A percentile compares a stretch with the other conserved stretches of the same genome.
phyloP scores from a whole-genome alignment of 2,888 invertebrate genomes.

The Philereme vetulata region DNA sequence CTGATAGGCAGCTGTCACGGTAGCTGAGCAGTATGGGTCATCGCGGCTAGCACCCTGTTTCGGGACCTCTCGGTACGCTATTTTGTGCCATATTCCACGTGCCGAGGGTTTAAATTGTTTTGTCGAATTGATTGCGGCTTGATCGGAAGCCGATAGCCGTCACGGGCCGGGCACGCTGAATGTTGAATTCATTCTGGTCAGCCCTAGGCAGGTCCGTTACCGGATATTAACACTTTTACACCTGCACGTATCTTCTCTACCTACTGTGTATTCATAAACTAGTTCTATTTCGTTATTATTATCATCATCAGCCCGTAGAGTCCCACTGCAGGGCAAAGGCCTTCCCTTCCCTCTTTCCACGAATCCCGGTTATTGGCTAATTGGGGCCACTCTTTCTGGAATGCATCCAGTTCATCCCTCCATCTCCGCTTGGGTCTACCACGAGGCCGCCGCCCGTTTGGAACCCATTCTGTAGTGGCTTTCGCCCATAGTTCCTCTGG shows the following conservation, averaged over 20 bases:
- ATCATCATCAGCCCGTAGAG: no score
- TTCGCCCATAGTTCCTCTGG: no score
- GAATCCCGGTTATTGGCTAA: no score
- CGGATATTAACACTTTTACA: constrained; percentile 72
- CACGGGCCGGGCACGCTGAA: constrained; percentile 61
- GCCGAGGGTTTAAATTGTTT: background rate
- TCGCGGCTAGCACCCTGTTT: constrained; percentile 1
- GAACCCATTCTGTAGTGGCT: no score
- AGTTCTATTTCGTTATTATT: no score
- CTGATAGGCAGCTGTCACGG: constrained; percentile 46
- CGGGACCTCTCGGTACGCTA: background rate
- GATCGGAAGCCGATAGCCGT: constrained; percentile 75
- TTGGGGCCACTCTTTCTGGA: no score
- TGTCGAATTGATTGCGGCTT: constrained; percentile 27
- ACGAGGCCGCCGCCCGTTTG: no score
- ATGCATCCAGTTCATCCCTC: no score
- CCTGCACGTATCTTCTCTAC: constrained; percentile 32
- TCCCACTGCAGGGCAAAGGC: no score
- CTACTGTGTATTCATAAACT: background rate
- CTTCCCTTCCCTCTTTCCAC: no score
- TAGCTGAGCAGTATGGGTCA: constrained; percentile 29
- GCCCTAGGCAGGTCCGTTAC: constrained; percentile 60
- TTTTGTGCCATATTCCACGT: constrained; percentile 5
- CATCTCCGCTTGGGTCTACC: no score
- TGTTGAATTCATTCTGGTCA: constrained; percentile 61